Evolutionary conservation across 2,113 vertebrate species (phyloP), one percentile per base, ranked within the genome.

Genomic region (Hippocampus comes): DNA sequence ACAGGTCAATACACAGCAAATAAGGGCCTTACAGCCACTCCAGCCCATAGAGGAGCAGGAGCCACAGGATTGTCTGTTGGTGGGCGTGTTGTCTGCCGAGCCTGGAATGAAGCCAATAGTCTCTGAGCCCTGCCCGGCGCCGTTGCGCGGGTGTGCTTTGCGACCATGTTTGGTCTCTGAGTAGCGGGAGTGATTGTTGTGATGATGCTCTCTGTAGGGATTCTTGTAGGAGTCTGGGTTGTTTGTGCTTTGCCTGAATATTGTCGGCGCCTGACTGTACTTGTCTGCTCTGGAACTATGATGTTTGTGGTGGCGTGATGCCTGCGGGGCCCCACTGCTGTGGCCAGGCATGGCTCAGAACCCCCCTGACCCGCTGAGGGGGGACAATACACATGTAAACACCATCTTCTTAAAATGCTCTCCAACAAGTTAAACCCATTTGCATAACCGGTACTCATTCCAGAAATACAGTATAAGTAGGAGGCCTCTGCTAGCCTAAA

Each of bases 21-120:
- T 84, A 9, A 93, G 79, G 15, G 91, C 86, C 75, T 89, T 89
- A 10, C 91, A 94, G 71, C 85, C 68, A 12, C 86, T 93, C 90
- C 94, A 96, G 9, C 95, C 90, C 55, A 94, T 78, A 8, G 94
- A 93, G 20, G 94, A 89, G n/a, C 93, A 96, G 80, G 91, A 90
- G 71, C 91, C 91, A 9, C 97, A 97, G 0, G 89, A 74, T 27
- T 90, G 82, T 30, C 92, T 90, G 1, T 64, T 38, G 0, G 87
- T 74, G 0, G 91, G 86, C 0, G 93, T 48, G 63, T 92, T 75
- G 72, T 97, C 96, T 5, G 94, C 93, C 0, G 96, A 93, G 0
- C 94, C 94, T 0, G 97, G 95, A 77, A 99, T 94, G 70, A 99
- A 96, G 73, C 94, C 95, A 38, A 95, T 91, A 0, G 91, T 95